Percentiles rank a stretch among this genome's conserved stretches.
phyloP scores from a whole-genome alignment of 2,888 invertebrate genomes.

The Eurytoma californica region DNA sequence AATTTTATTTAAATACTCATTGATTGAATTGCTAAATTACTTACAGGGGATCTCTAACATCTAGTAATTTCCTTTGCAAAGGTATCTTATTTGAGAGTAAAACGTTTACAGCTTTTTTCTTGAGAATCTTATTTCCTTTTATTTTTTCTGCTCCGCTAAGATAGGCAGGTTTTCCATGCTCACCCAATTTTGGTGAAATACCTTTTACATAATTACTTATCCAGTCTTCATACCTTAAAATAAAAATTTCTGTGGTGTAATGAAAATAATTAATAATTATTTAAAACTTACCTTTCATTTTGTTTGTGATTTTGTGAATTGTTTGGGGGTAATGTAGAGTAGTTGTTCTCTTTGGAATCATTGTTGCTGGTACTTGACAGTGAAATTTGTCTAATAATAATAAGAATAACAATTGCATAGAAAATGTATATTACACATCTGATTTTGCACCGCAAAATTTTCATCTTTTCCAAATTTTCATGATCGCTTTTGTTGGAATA shows the following conservation, averaged over 20 bases:
- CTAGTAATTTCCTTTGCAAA: slow-evolving; percentile 87
- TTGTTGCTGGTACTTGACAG: slow-evolving; percentile 22
- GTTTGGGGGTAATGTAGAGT: not conserved
- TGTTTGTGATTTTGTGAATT: slow-evolving; percentile 22
- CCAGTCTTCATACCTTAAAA: slow-evolving; percentile 75
- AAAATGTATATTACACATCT: slow-evolving; percentile 59
- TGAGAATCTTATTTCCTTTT: slow-evolving; percentile 83
- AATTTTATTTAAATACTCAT: slow-evolving; percentile 10
- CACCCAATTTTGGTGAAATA: slow-evolving; percentile 84
- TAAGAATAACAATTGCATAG: slow-evolving; percentile 58
- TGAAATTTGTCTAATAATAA: slow-evolving; percentile 60
- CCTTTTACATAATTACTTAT: slow-evolving; percentile 80
- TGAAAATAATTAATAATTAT: not conserved
- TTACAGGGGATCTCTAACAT: slow-evolving; percentile 77
- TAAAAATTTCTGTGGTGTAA: slow-evolving; percentile 68
- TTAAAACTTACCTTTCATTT: slow-evolving; percentile 41
- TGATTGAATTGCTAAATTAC: slow-evolving; percentile 45
- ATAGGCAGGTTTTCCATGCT: slow-evolving; percentile 82
- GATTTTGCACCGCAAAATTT: slow-evolving; percentile 58
- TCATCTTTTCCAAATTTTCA: slow-evolving; percentile 58
- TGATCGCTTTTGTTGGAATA: slow-evolving; percentile 42
- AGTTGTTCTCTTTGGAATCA: slow-evolving; percentile 6
- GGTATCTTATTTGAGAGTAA: slow-evolving; percentile 92
- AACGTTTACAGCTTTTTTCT: slow-evolving; percentile 91
- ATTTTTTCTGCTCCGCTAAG: slow-evolving; percentile 81